Percentiles rank a stretch among this genome's conserved stretches.
These are phyloP conservation scores for Saturnia pavonia DNA, from an alignment of 2,888 invertebrate genomes.

Conservation along the genomic window DNA sequence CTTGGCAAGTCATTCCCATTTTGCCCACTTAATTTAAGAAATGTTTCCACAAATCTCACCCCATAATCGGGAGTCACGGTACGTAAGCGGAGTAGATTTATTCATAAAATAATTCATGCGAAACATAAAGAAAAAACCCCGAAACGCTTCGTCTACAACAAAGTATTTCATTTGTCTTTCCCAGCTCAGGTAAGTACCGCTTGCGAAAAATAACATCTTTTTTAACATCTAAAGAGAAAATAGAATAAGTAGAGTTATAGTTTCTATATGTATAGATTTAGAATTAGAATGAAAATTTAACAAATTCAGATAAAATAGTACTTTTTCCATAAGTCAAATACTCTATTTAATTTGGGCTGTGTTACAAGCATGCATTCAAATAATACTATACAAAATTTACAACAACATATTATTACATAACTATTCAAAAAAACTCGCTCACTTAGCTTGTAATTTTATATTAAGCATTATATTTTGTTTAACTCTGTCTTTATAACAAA, in stretches of 20 bases:
- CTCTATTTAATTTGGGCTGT: no score
- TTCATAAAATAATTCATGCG: constrained; percentile 39
- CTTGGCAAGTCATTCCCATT: constrained; percentile 8
- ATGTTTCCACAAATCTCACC: constrained; percentile 16
- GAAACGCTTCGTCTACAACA: constrained; percentile 39
- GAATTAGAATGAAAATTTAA: no score
- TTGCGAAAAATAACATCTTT: constrained; percentile 30
- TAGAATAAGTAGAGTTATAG: neutral
- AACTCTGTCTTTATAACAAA: no score
- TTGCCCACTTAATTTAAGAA: constrained; percentile 16
- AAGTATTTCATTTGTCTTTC: constrained; percentile 51
- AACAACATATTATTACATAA: no score
- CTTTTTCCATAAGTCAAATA: neutral
- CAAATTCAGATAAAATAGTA: neutral
- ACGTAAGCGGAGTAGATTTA: constrained; percentile 29
- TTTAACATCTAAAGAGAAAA: neutral
- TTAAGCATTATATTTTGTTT: no score
- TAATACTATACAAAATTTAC: no score
- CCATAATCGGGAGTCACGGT: constrained; percentile 19
- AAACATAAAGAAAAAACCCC: constrained; percentile 36
- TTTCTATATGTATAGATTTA: neutral
- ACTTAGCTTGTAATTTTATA: no score
- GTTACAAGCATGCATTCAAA: no score
- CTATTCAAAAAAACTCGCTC: no score
- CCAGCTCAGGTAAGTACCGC: constrained; percentile 27